Base-by-base conservation (phyloP, 1,140 invertebrate species). In the Frieseomelitta varia region DNA sequence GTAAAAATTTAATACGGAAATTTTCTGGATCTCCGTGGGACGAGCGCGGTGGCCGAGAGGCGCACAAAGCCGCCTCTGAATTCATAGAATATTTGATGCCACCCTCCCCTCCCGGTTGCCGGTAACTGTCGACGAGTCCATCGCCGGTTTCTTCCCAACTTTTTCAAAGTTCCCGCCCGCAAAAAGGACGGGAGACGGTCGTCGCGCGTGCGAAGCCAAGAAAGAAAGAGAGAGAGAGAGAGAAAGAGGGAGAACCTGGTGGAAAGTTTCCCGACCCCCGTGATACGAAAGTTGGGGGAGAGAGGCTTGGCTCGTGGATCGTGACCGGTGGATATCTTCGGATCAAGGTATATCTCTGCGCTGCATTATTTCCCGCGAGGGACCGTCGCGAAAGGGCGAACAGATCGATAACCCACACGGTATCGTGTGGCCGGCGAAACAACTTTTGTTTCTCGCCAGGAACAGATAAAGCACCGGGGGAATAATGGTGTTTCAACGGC, bases 51-150 rank as follows among this genome's bases (percentile, higher is more conserved):
- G 81, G 78, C 61, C 76, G 69, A 81, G 69, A 79, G 75, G 24
- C n/a, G 61, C 84, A 88, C 88, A 90, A 90, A 90, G 88, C 85
- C 81, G 76, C 85, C 88, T 92, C 89, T 86, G 88, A 93, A 93
- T 93, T 93, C 91, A 93, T 92, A 91, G 93, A 93, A 93, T 92
- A 93, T 92, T 93, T 93, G 91, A 93, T 93, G 88, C 63, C 53
- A 21, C 39, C 8, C 39, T 47, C 39, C 39, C 8, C 39, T 11
- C 39, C 34, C 34, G 39, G 39, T 47, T 47, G 39, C 47, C 55
- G 74, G 71, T 84, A 74, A 47, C 75, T 68, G 81, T 76, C 85
- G 88, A 89, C 86, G 85, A 81, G 87, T 88, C 2, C 27, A 87
- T 86, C 81, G 84, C 61, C 84, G 78, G 76, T 78, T 53, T 61